phyloP scores from a whole-genome alignment of 2,888 invertebrate species.

The Stenodera caucasica region DNA sequence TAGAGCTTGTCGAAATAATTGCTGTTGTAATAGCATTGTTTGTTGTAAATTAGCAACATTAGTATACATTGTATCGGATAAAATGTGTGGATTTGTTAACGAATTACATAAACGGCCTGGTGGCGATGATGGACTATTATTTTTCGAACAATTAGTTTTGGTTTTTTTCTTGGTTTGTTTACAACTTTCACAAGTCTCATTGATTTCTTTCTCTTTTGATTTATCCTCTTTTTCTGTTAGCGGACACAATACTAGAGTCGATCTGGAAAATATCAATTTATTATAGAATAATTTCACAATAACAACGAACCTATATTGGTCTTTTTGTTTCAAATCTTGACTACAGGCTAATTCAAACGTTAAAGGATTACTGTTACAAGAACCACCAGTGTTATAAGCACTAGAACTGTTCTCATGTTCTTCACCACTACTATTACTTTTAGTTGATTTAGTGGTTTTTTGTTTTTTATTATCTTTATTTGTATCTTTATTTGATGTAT shows the following conservation, averaged over 20 bases:
- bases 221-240: constrained; percentile 40
- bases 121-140: constrained; percentile 45
- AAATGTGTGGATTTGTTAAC: constrained; percentile 42
- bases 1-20: constrained; percentile 61
- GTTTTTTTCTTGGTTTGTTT: constrained; percentile 41
- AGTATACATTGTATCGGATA: constrained; percentile 70
- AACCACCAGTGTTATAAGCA: constrained; percentile 76
- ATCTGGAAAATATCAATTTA: constrained; percentile 35
- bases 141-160: constrained; percentile 46
- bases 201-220: constrained; percentile 35
- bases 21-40: constrained; percentile 70
- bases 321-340: constrained; percentile 53
- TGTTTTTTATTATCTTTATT: constrained; percentile 37
- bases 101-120: constrained; percentile 34
- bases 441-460: constrained; percentile 44
- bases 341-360: constrained; percentile 59
- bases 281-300: too few species aligned
- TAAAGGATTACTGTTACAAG: constrained; percentile 68
- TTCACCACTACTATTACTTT: constrained; percentile 57
- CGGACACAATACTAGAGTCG: constrained; percentile 48
- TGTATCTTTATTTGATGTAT: constrained; percentile 30
- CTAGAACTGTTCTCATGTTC: constrained; percentile 68
- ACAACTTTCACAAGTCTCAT: constrained; percentile 42
- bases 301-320: constrained; percentile 45
- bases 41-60: constrained; percentile 69